Evolutionary conservation across 2,888 invertebrate species (phyloP).

Genomic region (Macaria notata): DNA sequence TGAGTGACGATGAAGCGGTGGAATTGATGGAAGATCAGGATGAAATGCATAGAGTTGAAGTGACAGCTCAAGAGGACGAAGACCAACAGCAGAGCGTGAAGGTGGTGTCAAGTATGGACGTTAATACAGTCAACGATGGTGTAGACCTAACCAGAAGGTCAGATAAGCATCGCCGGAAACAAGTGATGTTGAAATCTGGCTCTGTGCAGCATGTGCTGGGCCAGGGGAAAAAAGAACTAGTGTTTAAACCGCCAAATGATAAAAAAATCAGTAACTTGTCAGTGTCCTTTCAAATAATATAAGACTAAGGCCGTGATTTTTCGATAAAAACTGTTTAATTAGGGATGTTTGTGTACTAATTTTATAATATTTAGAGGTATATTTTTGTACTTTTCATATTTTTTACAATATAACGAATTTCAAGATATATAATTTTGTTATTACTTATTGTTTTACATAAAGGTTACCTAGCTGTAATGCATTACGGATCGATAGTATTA

Average conservation of each 20-base stretch:
- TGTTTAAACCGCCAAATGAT: slow-evolving; percentile 53
- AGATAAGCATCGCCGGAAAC: slow-evolving; percentile 21
- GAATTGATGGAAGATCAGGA: slow-evolving; percentile 35
- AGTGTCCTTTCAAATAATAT: slow-evolving; percentile 55
- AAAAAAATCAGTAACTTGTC: slow-evolving; percentile 61
- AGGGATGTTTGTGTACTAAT: too few relatives aligned
- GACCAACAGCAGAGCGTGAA: slow-evolving; percentile 30
- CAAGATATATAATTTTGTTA: too few relatives aligned
- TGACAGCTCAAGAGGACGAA: slow-evolving; percentile 35
- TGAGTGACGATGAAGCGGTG: slow-evolving; percentile 51
- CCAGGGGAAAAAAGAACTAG: slow-evolving; percentile 51
- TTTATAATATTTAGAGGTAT: too few relatives aligned
- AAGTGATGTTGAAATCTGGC: slow-evolving; percentile 35
- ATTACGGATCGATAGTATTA: too few relatives aligned
- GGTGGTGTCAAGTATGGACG: slow-evolving; percentile 36
- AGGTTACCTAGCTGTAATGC: too few relatives aligned
- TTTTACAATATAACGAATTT: too few relatives aligned
- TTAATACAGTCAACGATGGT: neutral
- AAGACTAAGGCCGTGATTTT: neutral
- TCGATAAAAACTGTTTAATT: too few relatives aligned
- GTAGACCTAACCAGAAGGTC: neutral
- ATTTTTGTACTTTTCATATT: too few relatives aligned
- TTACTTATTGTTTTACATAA: too few relatives aligned
- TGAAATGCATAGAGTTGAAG: slow-evolving; percentile 31
- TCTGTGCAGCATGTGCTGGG: slow-evolving; percentile 34